Evolutionary conservation across 2,797 vertebrate genomes (phyloP).

Genomic region (Austrolebias charrua): DNA sequence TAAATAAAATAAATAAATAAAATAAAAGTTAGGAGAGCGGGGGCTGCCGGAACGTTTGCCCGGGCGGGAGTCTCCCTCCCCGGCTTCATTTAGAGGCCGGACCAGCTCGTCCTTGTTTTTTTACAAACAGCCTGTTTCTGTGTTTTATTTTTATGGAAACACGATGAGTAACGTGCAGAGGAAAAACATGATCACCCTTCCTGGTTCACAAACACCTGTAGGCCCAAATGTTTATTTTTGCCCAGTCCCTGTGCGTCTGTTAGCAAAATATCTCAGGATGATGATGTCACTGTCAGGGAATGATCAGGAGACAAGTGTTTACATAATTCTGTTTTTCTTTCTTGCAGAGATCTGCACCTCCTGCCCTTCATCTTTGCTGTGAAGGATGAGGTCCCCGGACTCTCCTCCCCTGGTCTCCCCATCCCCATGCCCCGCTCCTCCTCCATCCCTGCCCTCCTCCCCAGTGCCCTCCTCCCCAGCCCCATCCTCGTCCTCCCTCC

Average conservation of each 20-base stretch:
- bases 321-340: too few relatives aligned
- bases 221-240: background rate
- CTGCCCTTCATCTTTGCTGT: conserved; percentile 3
- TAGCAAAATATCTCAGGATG: too few relatives aligned
- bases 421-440: conserved; percentile 73
- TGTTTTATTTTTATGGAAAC: too few relatives aligned
- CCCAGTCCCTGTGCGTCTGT: too few relatives aligned
- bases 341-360: too few relatives aligned
- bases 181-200: conserved; percentile 14
- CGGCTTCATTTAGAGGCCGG: conserved; percentile 10
- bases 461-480: conserved; percentile 72
- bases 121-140: conserved; percentile 7
- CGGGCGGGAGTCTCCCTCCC: conserved; percentile 43
- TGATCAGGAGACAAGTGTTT: too few relatives aligned
- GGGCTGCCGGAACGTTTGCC: background rate
- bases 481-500: conserved; percentile 73
- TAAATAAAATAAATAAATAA: too few relatives aligned
- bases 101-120: background rate
- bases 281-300: too few relatives aligned
- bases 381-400: conserved; percentile 73
- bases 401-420: conserved; percentile 75
- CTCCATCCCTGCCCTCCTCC: conserved; percentile 77
- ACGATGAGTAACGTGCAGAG: background rate
- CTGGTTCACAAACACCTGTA: background rate
- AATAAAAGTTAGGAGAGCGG: conserved; percentile 14